Base-by-base conservation (phyloP, 2,113 vertebrate genomes). In the Spheniscus mendiculus region DNA sequence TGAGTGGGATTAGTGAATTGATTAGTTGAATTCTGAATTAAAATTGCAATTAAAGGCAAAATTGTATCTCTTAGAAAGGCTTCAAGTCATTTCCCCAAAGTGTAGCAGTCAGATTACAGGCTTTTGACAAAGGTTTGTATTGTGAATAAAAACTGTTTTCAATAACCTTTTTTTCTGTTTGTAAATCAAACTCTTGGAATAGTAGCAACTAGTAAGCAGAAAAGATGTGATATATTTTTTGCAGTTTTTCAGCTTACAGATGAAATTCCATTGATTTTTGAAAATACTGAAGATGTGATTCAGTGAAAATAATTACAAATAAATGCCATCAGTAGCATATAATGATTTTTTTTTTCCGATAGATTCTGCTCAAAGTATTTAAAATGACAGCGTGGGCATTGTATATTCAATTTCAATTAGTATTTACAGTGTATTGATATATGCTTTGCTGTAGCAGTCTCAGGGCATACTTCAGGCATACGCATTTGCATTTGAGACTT, bases 1-100 rank as follows among this genome's bases (percentile, higher is more conserved):
- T 89, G 84, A 83, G 52, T 50, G 70, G 78, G 80, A 89, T 93
- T 85, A 97, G 34, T 42, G 79, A 79, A 92, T 95, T 94, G 94
- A 96, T 98, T 94, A 82, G 63, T 97, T 97, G 95, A 93, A 93
- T 92, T 90, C 74, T 73, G 93, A 95, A 94, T 96, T 96, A 65
- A 96, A 97, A 83, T 86, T 82, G 84, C 78, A 92, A 95, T 93
- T 76, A 59, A 83, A 91, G 45, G 77, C 13, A 82, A 89, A 96
- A 85, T 73, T 80, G 10, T 78, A 15, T 91, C n/a, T 90, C 29
- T 58, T 76, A 52, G 58, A 73, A 78, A 93, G 52, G 19, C 53
- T 97, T 56, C 59, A 81, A 93, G 82, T 83, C 15, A 69, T 36
- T 42, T 92, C 76, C 79, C 82, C 20, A 3, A 58, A 81, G 52